A percentile compares a stretch with the other conserved stretches of the same genome.
Conservation (phyloP, 2,797 vertebrate species). For the Myotis vivesi region DNA sequence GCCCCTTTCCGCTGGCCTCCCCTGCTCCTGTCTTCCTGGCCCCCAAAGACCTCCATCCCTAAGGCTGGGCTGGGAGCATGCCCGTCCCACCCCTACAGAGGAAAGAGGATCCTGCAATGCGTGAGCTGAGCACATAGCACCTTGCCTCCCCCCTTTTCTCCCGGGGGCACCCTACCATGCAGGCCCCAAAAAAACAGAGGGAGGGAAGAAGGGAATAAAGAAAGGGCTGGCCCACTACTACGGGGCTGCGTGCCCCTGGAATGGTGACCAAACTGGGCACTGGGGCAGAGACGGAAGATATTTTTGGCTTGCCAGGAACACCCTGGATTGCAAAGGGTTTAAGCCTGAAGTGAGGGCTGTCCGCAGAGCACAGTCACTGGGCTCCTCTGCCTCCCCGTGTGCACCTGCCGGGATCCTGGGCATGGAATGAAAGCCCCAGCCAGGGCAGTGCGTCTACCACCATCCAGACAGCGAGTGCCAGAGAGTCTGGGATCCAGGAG, state of each 20-base stretch:
- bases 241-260: neutral
- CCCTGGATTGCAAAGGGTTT: constrained; percentile 60
- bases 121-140: neutral
- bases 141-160: neutral
- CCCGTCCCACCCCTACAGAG: neutral
- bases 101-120: neutral
- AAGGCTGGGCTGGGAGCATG: neutral
- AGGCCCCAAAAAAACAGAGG: neutral
- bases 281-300: neutral
- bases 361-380: neutral
- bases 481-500: neutral
- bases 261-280: neutral
- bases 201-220: neutral
- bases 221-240: neutral
- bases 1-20: neutral
- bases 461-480: neutral
- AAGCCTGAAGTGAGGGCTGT: neutral
- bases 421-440: neutral
- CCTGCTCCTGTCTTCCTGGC: neutral
- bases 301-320: neutral
- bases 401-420: neutral
- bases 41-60: neutral
- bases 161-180: constrained; percentile 15
- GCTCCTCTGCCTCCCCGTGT: neutral
- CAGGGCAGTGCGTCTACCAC: neutral